Percentiles rank a stretch among this genome's conserved stretches.
Evolutionary conservation across 2,113 vertebrate species (phyloP).

Genomic region (Forbesichthys papilliferus): DNA sequence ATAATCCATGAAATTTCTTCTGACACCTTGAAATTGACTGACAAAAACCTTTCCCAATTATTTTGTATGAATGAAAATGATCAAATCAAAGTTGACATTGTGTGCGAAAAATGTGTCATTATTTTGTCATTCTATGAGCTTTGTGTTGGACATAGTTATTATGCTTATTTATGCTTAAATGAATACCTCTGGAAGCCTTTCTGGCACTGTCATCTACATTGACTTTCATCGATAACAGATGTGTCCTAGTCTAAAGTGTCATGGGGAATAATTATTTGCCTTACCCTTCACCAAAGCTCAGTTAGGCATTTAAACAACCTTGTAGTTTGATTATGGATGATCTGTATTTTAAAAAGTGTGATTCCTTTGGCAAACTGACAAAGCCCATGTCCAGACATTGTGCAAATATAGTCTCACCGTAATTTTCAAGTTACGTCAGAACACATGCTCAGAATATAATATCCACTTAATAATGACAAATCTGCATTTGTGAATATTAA

Average conservation of each 20-base stretch:
- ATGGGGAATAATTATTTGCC: too few relatives aligned
- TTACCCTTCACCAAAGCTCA: too few relatives aligned
- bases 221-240: slow-evolving; percentile 59
- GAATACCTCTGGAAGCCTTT: slow-evolving; percentile 51
- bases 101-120: slow-evolving; percentile 39
- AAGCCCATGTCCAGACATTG: too few relatives aligned
- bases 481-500: too few relatives aligned
- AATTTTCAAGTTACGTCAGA: too few relatives aligned
- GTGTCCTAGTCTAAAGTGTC: slow-evolving; percentile 54
- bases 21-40: not conserved
- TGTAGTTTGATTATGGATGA: too few relatives aligned
- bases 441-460: too few relatives aligned
- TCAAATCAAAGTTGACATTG: slow-evolving; percentile 31
- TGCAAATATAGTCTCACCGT: too few relatives aligned
- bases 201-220: slow-evolving; percentile 52
- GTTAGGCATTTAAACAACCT: too few relatives aligned
- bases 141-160: slow-evolving; percentile 28
- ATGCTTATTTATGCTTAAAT: slow-evolving; percentile 1
- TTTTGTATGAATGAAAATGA: not conserved
- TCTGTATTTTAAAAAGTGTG: too few relatives aligned
- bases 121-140: slow-evolving; percentile 35
- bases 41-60: slow-evolving; percentile 4
- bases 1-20: slow-evolving; percentile 7
- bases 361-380: too few relatives aligned
- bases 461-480: too few relatives aligned